Percentiles rank a stretch among this genome's conserved stretches.
Evolutionary conservation across 2,888 invertebrate genomes (phyloP).

Genomic region (Phortica magna): DNA sequence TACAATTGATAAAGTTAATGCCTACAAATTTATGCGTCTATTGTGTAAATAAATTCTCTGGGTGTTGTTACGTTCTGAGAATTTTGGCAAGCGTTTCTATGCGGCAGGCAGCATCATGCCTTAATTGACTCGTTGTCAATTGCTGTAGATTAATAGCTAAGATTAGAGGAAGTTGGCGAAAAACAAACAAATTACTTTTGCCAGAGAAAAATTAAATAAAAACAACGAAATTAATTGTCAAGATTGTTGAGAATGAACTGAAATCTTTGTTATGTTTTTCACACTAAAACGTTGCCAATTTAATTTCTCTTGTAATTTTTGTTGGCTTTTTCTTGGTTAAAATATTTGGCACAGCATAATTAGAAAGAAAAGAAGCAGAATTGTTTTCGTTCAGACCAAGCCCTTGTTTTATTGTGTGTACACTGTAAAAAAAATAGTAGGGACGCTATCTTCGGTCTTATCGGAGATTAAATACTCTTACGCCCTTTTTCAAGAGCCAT

Average conservation of each 20-base stretch:
- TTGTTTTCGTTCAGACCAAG: no score
- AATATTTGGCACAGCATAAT: not conserved
- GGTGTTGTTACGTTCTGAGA: not conserved
- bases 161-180: slow-evolving; percentile 54
- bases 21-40: slow-evolving; percentile 26
- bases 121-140: slow-evolving; percentile 40
- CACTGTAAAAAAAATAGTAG: no score
- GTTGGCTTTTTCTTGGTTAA: not conserved
- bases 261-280: not conserved
- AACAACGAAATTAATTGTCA: not conserved
- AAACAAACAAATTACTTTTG: slow-evolving; percentile 34
- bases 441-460: no score
- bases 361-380: not conserved
- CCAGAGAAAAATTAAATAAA: slow-evolving; percentile 4
- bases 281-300: not conserved
- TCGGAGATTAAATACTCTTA: no score
- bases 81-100: slow-evolving; percentile 3
- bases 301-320: not conserved
- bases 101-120: slow-evolving; percentile 4
- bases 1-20: slow-evolving; percentile 20
- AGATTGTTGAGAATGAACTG: not conserved
- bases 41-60: slow-evolving; percentile 6
- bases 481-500: no score
- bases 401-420: no score
- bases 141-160: slow-evolving; percentile 61